These are phyloP conservation scores for Polypterus senegalus DNA, from an alignment of 2,113 vertebrate species.

Conservation along the genomic window DNA sequence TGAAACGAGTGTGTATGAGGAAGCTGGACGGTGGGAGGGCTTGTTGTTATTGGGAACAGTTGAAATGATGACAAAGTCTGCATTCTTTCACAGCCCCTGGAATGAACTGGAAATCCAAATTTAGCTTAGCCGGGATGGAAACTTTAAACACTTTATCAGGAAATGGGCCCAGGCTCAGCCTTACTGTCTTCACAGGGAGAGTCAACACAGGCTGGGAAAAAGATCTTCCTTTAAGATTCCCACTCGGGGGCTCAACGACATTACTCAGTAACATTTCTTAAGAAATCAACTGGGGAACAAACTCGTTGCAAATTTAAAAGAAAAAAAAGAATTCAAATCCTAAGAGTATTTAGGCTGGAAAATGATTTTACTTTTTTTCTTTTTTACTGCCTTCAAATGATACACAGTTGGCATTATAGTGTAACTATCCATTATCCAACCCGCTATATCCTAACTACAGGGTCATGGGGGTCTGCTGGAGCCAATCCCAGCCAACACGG, in stretches of 20 bases:
- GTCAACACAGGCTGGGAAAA: background rate
- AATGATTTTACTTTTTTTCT: no score
- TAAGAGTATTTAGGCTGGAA: no score
- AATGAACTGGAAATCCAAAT: slow-evolving; percentile 11
- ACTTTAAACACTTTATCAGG: slow-evolving; percentile 13
- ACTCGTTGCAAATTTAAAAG: no score
- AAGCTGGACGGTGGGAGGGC: background rate
- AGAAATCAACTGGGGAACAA: no score
- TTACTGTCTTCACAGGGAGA: slow-evolving; percentile 1
- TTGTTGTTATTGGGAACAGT: slow-evolving; percentile 7
- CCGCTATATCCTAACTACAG: no score
- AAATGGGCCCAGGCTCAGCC: slow-evolving; percentile 3
- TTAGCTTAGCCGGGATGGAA: slow-evolving; percentile 12
- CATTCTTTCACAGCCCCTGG: slow-evolving; percentile 12
- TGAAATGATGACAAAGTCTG: slow-evolving; percentile 8
- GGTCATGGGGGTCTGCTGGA: no score
- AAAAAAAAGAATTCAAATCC: no score
- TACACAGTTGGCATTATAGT: no score
- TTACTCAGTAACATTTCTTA: background rate
- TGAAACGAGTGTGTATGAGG: background rate
- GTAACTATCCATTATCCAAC: no score
- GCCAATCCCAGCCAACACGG: no score
- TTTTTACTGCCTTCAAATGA: no score
- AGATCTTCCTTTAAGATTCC: background rate
- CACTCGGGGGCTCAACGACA: background rate